Base-by-base conservation (phyloP, 2,113 vertebrate species). In the Arenaria interpres region DNA sequence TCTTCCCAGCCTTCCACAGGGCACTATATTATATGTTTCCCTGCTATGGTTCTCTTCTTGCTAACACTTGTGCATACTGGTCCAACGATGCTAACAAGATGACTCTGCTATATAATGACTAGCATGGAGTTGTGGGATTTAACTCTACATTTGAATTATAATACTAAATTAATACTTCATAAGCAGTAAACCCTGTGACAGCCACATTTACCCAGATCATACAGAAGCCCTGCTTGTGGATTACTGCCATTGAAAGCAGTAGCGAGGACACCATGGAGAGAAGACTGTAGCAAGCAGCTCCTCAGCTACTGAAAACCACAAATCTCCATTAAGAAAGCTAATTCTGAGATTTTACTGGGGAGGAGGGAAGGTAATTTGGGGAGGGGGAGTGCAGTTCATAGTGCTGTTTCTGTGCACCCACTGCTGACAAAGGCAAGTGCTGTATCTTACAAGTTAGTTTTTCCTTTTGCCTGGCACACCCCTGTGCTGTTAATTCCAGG, bases 151-250 rank as follows among this genome's bases (percentile, higher is more conserved):
- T 30, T 79, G 51, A 24, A 37, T 22, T 0, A 3, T 1, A 51
- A 50, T 13, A 16, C 24, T 25, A 2, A 6, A 32, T 20, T 18
- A 85, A 8, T 21, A 1, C 45, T 60, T 43, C 51, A 72, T 16
- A 30, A 7, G 5, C 0, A 9, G 43, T 3, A 25, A 75, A 12
- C 13, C 24, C 71, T 8, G 41, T 19, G 27, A 25, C 75, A 83
- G 72, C 41, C 81, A 25, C 13, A 2, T 6, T 22, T 2, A 37
- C n/a, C 27, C 0, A 1, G 9, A 13, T 4, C 39, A 2, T 43
- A 21, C 0, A 18, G 56, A 28, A 53, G 41, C 19, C 50, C 54
- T 9, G 3, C 1, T 41, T 3, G 4, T 0, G 11, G 39, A 46
- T 2, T 12, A 8, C 54, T 69, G 69, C 54, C 59, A 30, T 4